Conservation (phyloP, 1,140 invertebrate genomes). For the Ooceraea biroi region DNA sequence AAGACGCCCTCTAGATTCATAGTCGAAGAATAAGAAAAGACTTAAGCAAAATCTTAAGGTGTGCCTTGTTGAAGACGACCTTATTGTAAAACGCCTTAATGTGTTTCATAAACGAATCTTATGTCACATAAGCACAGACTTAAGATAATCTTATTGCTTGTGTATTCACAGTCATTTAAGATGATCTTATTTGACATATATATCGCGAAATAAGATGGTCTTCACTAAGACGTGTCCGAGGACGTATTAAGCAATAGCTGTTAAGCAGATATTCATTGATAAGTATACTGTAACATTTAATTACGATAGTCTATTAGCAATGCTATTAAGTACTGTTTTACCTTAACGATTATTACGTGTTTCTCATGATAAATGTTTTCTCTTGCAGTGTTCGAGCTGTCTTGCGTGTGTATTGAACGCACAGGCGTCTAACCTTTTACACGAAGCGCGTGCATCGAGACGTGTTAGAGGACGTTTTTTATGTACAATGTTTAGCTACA, state of each 20-base stretch:
- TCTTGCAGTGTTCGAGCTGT: no score
- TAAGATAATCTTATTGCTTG: background rate
- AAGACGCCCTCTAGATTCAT: background rate
- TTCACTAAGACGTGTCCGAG: background rate
- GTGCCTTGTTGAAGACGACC: background rate
- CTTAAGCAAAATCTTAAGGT: background rate
- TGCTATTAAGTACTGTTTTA: no score
- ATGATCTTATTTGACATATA: background rate
- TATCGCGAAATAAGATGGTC: background rate
- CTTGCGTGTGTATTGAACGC: no score
- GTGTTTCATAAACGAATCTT: background rate
- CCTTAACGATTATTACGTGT: no score
- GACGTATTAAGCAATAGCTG: background rate
- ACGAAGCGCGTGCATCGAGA: no score
- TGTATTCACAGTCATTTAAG: background rate
- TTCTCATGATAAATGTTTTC: no score
- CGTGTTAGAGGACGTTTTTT: no score
- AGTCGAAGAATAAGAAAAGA: background rate
- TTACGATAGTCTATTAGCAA: no score
- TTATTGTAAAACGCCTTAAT: slow-evolving; percentile 3
- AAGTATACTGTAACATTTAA: background rate
- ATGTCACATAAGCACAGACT: background rate
- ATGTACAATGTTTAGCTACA: no score
- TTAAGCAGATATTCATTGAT: background rate
- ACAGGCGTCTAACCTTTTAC: no score